Conservation (phyloP, 1,140 invertebrate species). For the Drosophila quadrilineata region DNA sequence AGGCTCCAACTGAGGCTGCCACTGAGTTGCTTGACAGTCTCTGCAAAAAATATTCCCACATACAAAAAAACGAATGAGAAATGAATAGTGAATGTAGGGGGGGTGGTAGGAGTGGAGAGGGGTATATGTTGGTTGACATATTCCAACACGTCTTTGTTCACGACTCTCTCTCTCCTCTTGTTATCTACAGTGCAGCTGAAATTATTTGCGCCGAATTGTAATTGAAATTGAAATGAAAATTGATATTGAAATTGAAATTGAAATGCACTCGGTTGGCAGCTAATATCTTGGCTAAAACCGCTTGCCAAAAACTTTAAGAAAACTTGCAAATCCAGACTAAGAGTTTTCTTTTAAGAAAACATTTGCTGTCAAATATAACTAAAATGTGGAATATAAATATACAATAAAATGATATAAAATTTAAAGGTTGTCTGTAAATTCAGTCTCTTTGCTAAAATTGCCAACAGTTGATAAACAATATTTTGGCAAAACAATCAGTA, state of each 20-base stretch:
- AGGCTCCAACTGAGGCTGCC: background rate
- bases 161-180: conserved; percentile 8
- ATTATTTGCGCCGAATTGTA: background rate
- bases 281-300: background rate
- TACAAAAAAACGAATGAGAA: background rate
- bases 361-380: no score
- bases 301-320: conserved; percentile 1
- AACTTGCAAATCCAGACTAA: no score
- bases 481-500: conserved; percentile 20
- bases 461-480: conserved; percentile 12
- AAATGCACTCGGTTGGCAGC: conserved; percentile 13
- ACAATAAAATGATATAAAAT: no score
- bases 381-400: no score
- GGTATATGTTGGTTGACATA: no score
- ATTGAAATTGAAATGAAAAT: conserved; percentile 41
- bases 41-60: conserved; percentile 9
- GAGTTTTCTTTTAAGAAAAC: no score
- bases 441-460: background rate
- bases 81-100: no score
- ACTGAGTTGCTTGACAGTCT: no score
- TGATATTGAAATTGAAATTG: conserved; percentile 30
- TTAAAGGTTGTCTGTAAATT: no score
- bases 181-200: background rate
- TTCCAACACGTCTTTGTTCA: conserved; percentile 5
- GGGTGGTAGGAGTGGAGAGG: no score